phyloP scores from a whole-genome alignment of 2,888 invertebrate species.

The Synanthedon myopaeformis region DNA sequence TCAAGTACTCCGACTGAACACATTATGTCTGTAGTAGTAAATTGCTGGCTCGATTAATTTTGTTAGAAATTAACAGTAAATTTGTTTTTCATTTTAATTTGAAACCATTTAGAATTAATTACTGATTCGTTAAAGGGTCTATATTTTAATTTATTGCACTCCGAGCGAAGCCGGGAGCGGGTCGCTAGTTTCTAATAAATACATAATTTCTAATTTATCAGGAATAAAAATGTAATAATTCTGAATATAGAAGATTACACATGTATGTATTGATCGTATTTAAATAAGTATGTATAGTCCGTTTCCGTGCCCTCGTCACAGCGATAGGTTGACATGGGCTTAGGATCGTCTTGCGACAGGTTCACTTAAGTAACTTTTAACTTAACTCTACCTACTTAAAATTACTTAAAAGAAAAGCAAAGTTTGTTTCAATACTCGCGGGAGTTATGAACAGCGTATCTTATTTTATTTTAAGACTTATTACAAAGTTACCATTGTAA shows the following conservation, averaged over 20 bases:
- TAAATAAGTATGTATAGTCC: background rate
- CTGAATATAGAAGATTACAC: background rate
- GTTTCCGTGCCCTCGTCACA: constrained; percentile 6
- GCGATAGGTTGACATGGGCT: constrained; percentile 22
- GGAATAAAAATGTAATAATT: background rate
- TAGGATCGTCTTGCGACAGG: constrained; percentile 15
- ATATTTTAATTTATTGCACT: no score
- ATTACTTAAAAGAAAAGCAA: constrained; percentile 27
- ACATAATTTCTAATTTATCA: no score
- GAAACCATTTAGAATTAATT: no score
- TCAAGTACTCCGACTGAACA: no score
- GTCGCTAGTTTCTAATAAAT: no score
- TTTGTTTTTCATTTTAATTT: no score
- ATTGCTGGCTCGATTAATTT: no score
- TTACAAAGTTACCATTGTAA: no score
- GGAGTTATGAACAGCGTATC: background rate
- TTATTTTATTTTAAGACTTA: background rate
- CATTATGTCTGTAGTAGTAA: no score
- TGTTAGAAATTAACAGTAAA: no score
- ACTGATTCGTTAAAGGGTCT: no score
- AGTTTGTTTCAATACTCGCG: constrained; percentile 5
- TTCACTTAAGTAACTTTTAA: constrained; percentile 8
- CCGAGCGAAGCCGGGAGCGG: no score
- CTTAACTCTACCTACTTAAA: constrained; percentile 24
- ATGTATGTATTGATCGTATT: background rate